These are phyloP conservation scores for Volucella zonaria DNA, from an alignment of 2,888 invertebrate genomes.

Conservation along the genomic window DNA sequence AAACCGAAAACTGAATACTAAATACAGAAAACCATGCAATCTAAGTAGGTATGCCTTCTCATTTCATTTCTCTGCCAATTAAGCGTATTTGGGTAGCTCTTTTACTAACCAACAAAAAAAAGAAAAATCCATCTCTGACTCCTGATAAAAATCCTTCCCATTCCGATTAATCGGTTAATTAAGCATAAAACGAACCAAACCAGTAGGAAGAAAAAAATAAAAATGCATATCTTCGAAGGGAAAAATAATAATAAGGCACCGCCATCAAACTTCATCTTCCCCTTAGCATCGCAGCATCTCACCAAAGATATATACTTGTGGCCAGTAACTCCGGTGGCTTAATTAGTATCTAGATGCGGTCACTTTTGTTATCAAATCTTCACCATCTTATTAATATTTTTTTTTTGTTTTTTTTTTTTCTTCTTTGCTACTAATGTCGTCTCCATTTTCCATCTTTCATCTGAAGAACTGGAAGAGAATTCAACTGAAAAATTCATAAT, in stretches of 20 bases:
- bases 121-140: constrained; percentile 32
- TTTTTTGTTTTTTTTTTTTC: constrained; percentile 13
- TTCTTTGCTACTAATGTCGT: constrained; percentile 9
- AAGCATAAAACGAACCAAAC: constrained; percentile 32
- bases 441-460: background rate
- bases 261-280: constrained; percentile 60
- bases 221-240: constrained; percentile 56
- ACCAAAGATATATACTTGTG: constrained; percentile 11
- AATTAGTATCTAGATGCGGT: constrained; percentile 70
- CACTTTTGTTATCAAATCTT: constrained; percentile 71
- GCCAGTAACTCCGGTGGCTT: constrained; percentile 72
- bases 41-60: too few species aligned
- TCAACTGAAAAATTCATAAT: constrained; percentile 56
- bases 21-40: background rate
- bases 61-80: constrained; percentile 57
- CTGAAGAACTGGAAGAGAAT: constrained; percentile 12
- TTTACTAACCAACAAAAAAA: constrained; percentile 1
- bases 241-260: constrained; percentile 69
- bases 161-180: constrained; percentile 72
- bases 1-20: background rate
- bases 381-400: constrained; percentile 60
- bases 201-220: background rate
- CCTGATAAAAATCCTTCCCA: constrained; percentile 70
- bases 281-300: background rate
- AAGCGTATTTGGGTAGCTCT: constrained; percentile 71